Evolutionary conservation across 2,797 vertebrate species (phyloP).

Genomic region (Heliangelus exortis): DNA sequence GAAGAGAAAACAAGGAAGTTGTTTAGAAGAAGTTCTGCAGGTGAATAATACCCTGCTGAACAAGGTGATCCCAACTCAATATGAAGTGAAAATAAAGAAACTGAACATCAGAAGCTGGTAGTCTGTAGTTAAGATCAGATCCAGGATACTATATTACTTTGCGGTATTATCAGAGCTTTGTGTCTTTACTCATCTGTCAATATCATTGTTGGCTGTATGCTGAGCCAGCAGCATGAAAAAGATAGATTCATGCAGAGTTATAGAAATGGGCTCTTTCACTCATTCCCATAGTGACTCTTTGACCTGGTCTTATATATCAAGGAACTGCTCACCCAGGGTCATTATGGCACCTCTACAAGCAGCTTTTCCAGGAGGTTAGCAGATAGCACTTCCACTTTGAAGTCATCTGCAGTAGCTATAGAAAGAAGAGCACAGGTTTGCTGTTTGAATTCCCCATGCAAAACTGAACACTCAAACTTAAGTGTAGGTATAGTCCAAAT

Average conservation of each 20-base stretch:
- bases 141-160: background rate
- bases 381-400: background rate
- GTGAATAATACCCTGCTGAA: conserved; percentile 65
- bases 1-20: conserved; percentile 71
- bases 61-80: conserved; percentile 62
- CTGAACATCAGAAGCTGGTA: conserved; percentile 61
- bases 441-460: background rate
- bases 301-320: background rate
- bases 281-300: background rate
- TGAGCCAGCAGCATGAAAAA: background rate
- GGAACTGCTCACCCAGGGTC: background rate
- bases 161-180: background rate
- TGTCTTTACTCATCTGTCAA: background rate
- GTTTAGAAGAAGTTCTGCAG: conserved; percentile 75
- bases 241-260: background rate
- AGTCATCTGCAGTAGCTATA: background rate
- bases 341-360: background rate
- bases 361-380: background rate
- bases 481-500: background rate
- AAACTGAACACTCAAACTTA: background rate
- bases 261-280: background rate
- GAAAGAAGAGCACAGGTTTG: background rate
- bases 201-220: background rate
- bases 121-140: conserved; percentile 63
- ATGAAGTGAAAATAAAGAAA: conserved; percentile 66